phyloP scores from a whole-genome alignment of 2,113 vertebrate genomes.

The Phycodurus eques region DNA sequence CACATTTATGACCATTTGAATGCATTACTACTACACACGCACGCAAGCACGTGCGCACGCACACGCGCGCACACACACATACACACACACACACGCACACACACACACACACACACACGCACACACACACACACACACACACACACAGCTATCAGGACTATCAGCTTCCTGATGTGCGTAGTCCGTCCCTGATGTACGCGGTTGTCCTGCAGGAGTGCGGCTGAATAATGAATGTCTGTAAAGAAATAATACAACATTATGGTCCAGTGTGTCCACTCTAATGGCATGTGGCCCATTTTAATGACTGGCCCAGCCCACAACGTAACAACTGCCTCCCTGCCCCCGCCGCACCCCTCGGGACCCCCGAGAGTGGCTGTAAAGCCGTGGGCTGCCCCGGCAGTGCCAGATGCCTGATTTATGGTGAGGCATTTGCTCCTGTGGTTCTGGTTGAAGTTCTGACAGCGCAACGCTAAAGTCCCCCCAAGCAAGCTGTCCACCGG shows the following conservation, averaged over 20 bases:
- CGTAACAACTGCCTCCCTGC: constrained; percentile 8
- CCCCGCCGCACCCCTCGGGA: neutral
- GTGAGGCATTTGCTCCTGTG: constrained; percentile 32
- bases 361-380: constrained; percentile 48
- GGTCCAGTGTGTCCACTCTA: constrained; percentile 53
- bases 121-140: constrained; percentile 16
- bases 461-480: constrained; percentile 20
- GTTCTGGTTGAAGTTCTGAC: constrained; percentile 7
- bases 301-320: constrained; percentile 42
- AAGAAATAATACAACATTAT: constrained; percentile 56
- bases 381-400: constrained; percentile 31
- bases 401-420: constrained; percentile 57
- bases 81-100: constrained; percentile 18
- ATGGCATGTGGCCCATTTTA: constrained; percentile 61
- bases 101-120: neutral
- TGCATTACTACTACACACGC: neutral
- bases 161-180: constrained; percentile 22
- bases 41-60: too few relatives aligned
- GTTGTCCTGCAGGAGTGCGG: constrained; percentile 31
- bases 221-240: constrained; percentile 66
- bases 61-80: neutral
- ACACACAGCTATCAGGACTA: constrained; percentile 14
- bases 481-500: constrained; percentile 35
- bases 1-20: neutral
- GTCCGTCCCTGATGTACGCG: constrained; percentile 11